Evolutionary conservation across 2,888 invertebrate species (phyloP), one percentile per base, ranked within the genome.

Genomic region (Carterocephalus palaemon): DNA sequence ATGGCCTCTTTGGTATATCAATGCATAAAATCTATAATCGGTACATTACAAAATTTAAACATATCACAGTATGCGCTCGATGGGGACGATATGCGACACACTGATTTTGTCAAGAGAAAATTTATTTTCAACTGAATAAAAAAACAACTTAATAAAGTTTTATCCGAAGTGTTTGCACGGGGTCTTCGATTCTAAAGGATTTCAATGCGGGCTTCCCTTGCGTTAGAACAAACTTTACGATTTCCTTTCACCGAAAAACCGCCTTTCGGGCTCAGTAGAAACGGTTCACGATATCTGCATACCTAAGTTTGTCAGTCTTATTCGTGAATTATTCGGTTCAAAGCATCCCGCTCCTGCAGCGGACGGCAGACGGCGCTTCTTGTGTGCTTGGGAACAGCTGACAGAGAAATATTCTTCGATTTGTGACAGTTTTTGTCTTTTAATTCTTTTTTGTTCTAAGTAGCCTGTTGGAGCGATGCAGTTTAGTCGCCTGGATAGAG

Each of bases 321-420:
- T 58, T 56, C 52, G 51, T 52, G 52, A 54, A 58, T 58, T 58
- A 56, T 56, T 54, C 53, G 54, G 51, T 56, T 46, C 52, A 47
- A 31, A 49, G 55, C 51, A 45, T 53, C 56, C 48, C 49, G 41
- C 31, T 37, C 37, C 17, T 34, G 42, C 19, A 33, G 7, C 17
- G 37, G 45, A 37, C 37, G 45, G 23, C 31, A 36, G 42, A 24
- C 17, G 32, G 32, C 36, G 36, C 36, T 34, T 24, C 20, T 20
- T 19, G 23, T 16, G 33, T 41, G 24, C 24, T 19, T 24, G 8
- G 12, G 3, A 29, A 16, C 9, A 24, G 32, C 24, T 41, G 32
- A 23, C 24, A 41, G 24, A 41, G 22, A 23, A 23, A 41, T 24
- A 29, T 29, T 29, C 16, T 29, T 2, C 29, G 29, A 29, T 29